phyloP scores from a whole-genome alignment of 2,888 invertebrate species.

The Synergus umbraculus region DNA sequence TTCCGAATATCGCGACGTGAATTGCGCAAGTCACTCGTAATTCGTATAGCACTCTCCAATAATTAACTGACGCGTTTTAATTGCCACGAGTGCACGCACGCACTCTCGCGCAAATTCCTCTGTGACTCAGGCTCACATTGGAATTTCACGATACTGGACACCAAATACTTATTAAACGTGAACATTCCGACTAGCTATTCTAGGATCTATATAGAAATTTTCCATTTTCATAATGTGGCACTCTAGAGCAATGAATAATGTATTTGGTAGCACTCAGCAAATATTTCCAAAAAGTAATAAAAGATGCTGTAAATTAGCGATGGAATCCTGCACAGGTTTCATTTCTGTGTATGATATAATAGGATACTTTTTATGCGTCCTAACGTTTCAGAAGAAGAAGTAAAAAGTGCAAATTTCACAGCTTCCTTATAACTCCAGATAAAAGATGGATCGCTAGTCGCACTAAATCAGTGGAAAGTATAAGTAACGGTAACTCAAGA shows the following conservation, averaged over 20 bases:
- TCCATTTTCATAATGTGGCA: neutral
- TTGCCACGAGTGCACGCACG: constrained; percentile 44
- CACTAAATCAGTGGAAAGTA: constrained; percentile 51
- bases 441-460: constrained; percentile 35
- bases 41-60: constrained; percentile 33
- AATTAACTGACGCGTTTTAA: constrained; percentile 50
- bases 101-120: constrained; percentile 39
- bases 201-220: neutral
- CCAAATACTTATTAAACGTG: neutral
- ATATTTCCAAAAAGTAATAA: too few species aligned
- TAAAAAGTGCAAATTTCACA: too few species aligned
- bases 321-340: too few species aligned
- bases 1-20: constrained; percentile 13
- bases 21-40: constrained; percentile 11
- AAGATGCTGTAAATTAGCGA: too few species aligned
- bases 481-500: constrained; percentile 65
- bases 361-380: too few species aligned
- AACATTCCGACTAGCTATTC: too few species aligned
- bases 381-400: too few species aligned
- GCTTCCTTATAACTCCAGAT: too few species aligned
- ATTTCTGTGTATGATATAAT: too few species aligned
- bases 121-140: constrained; percentile 41
- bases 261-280: too few species aligned
- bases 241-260: neutral
- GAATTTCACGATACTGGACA: constrained; percentile 61